Conservation (phyloP, 2,888 invertebrate genomes). For the Electrophaes corylata region DNA sequence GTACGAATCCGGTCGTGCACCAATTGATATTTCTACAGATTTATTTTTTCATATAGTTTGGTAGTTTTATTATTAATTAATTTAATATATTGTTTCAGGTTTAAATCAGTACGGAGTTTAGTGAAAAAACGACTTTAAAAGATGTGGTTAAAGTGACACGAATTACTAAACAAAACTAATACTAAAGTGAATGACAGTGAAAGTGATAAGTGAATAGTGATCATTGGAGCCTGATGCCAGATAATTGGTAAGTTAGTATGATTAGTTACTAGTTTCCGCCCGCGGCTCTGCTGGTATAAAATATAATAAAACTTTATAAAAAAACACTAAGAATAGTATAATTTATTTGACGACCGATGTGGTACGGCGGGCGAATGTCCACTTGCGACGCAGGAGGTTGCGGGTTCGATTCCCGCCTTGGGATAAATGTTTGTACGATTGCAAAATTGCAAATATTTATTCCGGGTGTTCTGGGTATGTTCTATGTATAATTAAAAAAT, state of each 20-base stretch:
- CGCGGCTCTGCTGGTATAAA: not conserved
- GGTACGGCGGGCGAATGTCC: too few species aligned
- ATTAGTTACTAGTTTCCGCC: constrained; percentile 1
- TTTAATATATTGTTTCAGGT: constrained; percentile 38
- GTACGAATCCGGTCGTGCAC: too few species aligned
- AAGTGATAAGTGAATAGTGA: constrained; percentile 25
- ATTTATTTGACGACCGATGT: too few species aligned
- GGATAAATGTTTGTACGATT: too few species aligned
- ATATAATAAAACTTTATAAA: not conserved
- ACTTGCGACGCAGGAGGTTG: too few species aligned
- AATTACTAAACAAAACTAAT: constrained; percentile 23
- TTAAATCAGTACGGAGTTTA: constrained; percentile 30
- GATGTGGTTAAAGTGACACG: constrained; percentile 32
- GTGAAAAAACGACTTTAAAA: constrained; percentile 28
- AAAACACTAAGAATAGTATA: too few species aligned
- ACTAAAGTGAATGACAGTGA: constrained; percentile 25
- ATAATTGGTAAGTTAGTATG: constrained; percentile 32
- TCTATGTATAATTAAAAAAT: too few species aligned
- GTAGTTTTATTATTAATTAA: not conserved
- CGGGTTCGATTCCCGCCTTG: too few species aligned
- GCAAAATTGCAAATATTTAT: too few species aligned
- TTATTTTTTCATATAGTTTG: too few species aligned
- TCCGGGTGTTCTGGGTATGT: too few species aligned
- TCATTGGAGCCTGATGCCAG: constrained; percentile 12
- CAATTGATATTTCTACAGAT: too few species aligned